Conservation (phyloP, 2,113 vertebrate species). For the Rhinogobius similis region DNA sequence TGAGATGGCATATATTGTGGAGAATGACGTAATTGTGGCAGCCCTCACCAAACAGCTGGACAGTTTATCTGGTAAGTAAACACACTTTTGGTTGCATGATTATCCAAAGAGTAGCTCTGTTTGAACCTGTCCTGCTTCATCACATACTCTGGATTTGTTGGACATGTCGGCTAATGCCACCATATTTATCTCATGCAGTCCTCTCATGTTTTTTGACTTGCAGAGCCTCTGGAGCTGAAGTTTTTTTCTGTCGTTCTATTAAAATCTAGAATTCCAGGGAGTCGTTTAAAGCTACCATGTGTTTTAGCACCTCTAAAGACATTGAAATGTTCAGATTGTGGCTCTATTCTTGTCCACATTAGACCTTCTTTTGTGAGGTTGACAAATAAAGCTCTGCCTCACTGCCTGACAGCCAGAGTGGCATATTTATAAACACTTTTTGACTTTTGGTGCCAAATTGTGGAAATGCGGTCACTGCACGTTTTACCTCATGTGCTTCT, state of each 20-base stretch:
- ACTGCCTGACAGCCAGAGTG: constrained; percentile 57
- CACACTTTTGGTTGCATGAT: constrained; percentile 26
- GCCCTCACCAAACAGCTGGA: constrained; percentile 91
- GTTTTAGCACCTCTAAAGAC: constrained; percentile 53
- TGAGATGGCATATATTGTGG: constrained; percentile 94
- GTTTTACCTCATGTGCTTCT: constrained; percentile 63
- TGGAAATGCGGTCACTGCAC: constrained; percentile 59
- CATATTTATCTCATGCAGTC: constrained; percentile 66
- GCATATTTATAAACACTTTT: constrained; percentile 69
- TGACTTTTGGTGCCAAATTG: constrained; percentile 54
- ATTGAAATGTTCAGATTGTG: constrained; percentile 42
- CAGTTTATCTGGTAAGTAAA: constrained; percentile 83
- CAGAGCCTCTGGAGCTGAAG: constrained; percentile 61
- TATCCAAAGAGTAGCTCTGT: constrained; percentile 13
- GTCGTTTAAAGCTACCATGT: constrained; percentile 72
- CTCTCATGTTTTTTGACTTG: constrained; percentile 64
- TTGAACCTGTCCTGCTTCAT: constrained; percentile 41
- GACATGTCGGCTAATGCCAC: constrained; percentile 55
- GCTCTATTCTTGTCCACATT: constrained; percentile 53
- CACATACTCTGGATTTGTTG: constrained; percentile 18
- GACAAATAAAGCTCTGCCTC: constrained; percentile 54
- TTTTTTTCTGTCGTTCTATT: constrained; percentile 70
- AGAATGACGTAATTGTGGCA: constrained; percentile 91
- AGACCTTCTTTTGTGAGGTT: constrained; percentile 54
- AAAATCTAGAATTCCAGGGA: constrained; percentile 69